A percentile compares a stretch with the other conserved stretches of the same genome.
Evolutionary conservation across 2,797 vertebrate genomes (phyloP).

Genomic region (Crenuchus spilurus): DNA sequence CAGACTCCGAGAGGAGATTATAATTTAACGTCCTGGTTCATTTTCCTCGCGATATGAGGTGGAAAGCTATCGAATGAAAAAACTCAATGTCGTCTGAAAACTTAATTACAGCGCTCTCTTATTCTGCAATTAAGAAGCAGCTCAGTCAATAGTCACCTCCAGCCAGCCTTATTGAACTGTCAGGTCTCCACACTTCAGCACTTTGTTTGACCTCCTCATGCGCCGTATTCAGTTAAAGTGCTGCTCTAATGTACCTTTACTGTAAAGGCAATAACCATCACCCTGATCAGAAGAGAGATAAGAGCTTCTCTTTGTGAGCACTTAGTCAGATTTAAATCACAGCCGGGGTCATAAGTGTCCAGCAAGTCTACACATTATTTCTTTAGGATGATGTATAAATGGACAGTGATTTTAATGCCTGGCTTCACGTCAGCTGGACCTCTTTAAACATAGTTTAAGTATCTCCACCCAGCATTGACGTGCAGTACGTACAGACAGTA

Average conservation of each 20-base stretch:
- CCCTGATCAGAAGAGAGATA: not conserved
- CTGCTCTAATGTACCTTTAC: conserved; percentile 10
- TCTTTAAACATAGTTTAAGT: too few relatives aligned
- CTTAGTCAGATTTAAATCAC: conserved; percentile 9
- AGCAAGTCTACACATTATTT: conserved; percentile 10
- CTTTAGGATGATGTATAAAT: not conserved
- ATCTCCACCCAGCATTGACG: too few relatives aligned
- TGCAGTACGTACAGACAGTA: too few relatives aligned
- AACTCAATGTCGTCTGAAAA: conserved; percentile 28
- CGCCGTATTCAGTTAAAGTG: not conserved
- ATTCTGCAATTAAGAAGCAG: conserved; percentile 32
- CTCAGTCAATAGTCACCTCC: conserved; percentile 34
- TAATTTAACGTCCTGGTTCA: too few relatives aligned
- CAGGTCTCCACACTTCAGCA: conserved; percentile 18
- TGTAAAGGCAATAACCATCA: not conserved
- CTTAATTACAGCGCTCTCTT: conserved; percentile 32
- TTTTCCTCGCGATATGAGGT: conserved; percentile 25
- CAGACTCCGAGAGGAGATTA: too few relatives aligned
- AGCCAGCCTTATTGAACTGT: not conserved
- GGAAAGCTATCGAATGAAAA: conserved; percentile 28
- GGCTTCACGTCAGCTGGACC: not conserved
- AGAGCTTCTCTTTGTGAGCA: conserved; percentile 9
- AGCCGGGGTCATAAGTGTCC: not conserved
- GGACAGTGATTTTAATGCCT: not conserved
- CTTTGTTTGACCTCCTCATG: conserved; percentile 18